phyloP scores from a whole-genome alignment of 2,797 vertebrate species.

The Sebastes ruberrimus region DNA sequence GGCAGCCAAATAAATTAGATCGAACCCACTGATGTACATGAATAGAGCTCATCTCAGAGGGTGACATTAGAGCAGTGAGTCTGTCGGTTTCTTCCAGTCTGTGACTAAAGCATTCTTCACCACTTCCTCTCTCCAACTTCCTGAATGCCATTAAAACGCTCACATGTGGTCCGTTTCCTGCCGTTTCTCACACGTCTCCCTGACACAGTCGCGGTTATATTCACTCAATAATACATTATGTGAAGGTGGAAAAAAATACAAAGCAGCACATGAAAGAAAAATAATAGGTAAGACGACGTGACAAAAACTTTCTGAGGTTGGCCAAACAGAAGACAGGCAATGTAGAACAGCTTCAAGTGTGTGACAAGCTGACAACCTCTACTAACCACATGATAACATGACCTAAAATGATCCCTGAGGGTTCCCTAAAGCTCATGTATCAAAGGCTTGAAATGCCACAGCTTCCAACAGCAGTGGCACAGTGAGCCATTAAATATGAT shows the following conservation, averaged over 20 bases:
- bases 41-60: slow-evolving; percentile 34
- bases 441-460: slow-evolving; percentile 41
- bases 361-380: slow-evolving; percentile 18
- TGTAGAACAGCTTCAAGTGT: neutral
- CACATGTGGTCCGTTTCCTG: slow-evolving; percentile 77
- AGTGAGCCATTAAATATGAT: slow-evolving; percentile 30
- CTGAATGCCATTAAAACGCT: slow-evolving; percentile 69
- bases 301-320: neutral
- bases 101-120: slow-evolving; percentile 69
- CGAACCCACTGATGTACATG: neutral
- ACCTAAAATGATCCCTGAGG: slow-evolving; percentile 48
- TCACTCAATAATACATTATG: neutral
- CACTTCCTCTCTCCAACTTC: slow-evolving; percentile 79
- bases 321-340: neutral
- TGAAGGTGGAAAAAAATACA: neutral
- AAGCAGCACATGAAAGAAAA: neutral
- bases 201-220: slow-evolving; percentile 4
- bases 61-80: slow-evolving; percentile 40
- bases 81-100: slow-evolving; percentile 47
- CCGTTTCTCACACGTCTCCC: slow-evolving; percentile 36
- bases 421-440: slow-evolving; percentile 26
- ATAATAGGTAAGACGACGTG: neutral
- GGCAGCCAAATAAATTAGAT: neutral
- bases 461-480: neutral
- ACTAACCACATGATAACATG: slow-evolving; percentile 27